These are phyloP conservation scores for Linnaemya vulpina DNA, from an alignment of 2,888 invertebrate genomes.

Conservation along the genomic window DNA sequence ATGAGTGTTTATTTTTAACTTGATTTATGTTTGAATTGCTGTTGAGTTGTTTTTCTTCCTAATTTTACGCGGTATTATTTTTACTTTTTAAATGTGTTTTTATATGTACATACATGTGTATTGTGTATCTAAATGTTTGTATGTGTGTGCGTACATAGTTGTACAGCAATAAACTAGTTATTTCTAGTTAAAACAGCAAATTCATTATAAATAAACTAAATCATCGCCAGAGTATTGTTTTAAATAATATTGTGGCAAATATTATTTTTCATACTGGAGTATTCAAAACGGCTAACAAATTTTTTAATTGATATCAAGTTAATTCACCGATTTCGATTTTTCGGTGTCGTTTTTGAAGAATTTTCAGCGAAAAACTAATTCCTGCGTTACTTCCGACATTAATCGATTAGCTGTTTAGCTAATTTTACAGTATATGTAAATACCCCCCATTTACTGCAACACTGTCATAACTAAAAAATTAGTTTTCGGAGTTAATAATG, in stretches of 20 bases:
- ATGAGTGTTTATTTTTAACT: slow-evolving; percentile 18
- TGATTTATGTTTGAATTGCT: slow-evolving; percentile 9
- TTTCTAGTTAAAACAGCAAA: slow-evolving; percentile 22
- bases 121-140: neutral
- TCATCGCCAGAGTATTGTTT: neutral
- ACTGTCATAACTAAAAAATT: no score
- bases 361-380: no score
- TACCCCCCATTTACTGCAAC: no score
- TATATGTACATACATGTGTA: neutral
- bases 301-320: no score
- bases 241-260: neutral
- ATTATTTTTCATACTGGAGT: no score
- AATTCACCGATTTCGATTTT: no score
- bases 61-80: slow-evolving; percentile 1
- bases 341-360: no score
- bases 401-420: no score
- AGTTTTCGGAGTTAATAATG: no score
- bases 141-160: neutral
- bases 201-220: neutral
- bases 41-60: neutral
- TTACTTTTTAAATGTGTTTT: neutral
- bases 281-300: no score
- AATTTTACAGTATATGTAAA: no score
- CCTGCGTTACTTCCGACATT: no score
- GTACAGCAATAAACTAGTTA: neutral